Base-by-base conservation (phyloP, 1,140 invertebrate species). In the Zaprionus taronus region DNA sequence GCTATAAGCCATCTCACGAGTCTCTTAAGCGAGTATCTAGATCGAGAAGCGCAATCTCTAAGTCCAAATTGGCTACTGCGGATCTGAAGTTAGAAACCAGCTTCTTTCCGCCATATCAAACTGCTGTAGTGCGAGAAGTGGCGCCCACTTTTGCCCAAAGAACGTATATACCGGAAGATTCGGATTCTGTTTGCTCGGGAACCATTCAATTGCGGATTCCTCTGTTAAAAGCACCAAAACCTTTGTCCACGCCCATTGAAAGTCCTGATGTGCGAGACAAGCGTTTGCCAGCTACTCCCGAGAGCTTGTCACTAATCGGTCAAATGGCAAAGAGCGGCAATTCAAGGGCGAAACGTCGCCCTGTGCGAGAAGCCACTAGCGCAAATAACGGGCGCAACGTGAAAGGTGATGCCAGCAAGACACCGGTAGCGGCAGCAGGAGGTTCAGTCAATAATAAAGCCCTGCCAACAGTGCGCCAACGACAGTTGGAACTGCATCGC, bases 401-500 rank as follows among this genome's bases (percentile, higher is more conserved):
- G 12, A 51, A 51, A 26, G 64, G 22, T 57, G 53, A 64, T 26
- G 36, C 17, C 11, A 53, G 60, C 4, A 67, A 66, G 17, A 6
- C 26, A 1, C 15, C 68, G 1, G 56, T 11, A 26, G n/a, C 26
- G 1, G n/a, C 68, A 2, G 56, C 14, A 22, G 47, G 47, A n/a
- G 47, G 34, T 9, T 62, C 36, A 3, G 49, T 20, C 38, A 78
- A 57, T 9, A 76, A 80, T 3, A 68, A 36, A 14, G 5, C 36
- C 1, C 28, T 80, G 24, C 85, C 76, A 28, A 90, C 58, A 9
- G 80, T 92, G 7, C 78, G 86, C 0, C 86, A 92, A 34, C 80
- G 91, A 4, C 86, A 92, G 61, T 68, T 69, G 31, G 91, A 92
- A 36, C 51, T 92, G 3, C 91, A 92, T 77, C 81, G 77, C 20